Conservation (phyloP, 2,797 vertebrate genomes). For the Sciurus vulgaris region DNA sequence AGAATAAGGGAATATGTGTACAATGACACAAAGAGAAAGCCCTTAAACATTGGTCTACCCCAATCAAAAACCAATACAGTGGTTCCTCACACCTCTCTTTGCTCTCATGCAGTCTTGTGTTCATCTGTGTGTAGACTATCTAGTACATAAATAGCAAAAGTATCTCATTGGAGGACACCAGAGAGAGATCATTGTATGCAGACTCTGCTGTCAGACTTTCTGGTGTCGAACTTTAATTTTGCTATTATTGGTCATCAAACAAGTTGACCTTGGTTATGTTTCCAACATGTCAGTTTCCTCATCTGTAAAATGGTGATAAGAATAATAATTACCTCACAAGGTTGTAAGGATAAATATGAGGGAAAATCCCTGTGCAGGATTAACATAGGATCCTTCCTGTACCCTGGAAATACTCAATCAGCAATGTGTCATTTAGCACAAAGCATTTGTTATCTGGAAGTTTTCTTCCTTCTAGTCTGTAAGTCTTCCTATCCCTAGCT, state of each 20-base stretch:
- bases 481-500: constrained; percentile 17
- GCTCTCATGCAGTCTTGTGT: background rate
- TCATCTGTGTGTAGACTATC: background rate
- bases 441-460: background rate
- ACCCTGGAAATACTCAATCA: background rate
- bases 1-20: background rate
- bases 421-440: background rate
- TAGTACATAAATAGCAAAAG: background rate
- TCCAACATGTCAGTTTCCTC: background rate
- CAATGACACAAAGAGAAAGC: constrained; percentile 18
- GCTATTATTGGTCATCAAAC: background rate
- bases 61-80: background rate
- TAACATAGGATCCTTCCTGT: background rate
- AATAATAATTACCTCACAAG: background rate
- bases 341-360: background rate
- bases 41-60: background rate
- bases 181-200: background rate
- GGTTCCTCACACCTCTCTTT: background rate
- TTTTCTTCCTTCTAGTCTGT: background rate
- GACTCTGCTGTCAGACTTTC: background rate
- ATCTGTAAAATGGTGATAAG: constrained; percentile 50
- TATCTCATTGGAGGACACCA: background rate
- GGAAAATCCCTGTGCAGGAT: background rate
- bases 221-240: background rate
- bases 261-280: background rate